Conservation (phyloP, 2,113 vertebrate species). For the Pelecanus crispus region DNA sequence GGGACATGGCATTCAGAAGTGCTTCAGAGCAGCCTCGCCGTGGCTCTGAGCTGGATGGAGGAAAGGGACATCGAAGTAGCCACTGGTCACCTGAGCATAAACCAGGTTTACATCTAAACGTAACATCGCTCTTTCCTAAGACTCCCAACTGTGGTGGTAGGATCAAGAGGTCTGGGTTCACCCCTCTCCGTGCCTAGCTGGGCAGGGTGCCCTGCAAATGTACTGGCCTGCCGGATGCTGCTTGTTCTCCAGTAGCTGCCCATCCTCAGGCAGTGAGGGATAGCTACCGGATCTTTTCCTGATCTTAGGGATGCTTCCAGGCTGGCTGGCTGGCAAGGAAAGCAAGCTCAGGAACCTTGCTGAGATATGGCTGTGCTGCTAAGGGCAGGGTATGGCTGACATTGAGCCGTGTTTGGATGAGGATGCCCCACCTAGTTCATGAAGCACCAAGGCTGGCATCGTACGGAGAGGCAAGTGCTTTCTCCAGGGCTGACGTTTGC, state of each 20-base stretch:
- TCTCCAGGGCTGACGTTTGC: neutral
- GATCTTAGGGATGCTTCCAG: neutral
- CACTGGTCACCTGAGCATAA: neutral
- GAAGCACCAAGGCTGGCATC: neutral
- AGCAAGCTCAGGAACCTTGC: neutral
- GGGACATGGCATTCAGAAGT: fast-evolving
- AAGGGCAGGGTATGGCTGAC: neutral
- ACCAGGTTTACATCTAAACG: neutral
- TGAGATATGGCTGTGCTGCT: neutral
- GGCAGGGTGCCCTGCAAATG: neutral
- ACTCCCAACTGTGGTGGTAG: neutral
- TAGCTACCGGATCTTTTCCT: neutral
- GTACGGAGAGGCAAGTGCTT: neutral
- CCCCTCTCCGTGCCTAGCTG: neutral
- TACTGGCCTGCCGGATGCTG: neutral
- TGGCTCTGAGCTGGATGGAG: neutral
- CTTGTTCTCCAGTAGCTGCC: neutral
- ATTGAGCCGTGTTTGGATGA: neutral
- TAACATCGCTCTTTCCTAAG: neutral
- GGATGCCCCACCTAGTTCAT: neutral
- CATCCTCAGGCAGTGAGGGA: neutral
- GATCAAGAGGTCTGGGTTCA: neutral
- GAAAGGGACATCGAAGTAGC: neutral
- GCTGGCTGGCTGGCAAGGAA: neutral
- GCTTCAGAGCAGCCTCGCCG: neutral